Conservation (phyloP, 64 coral and sea anemone species). For the Pocillopora verrucosa region DNA sequence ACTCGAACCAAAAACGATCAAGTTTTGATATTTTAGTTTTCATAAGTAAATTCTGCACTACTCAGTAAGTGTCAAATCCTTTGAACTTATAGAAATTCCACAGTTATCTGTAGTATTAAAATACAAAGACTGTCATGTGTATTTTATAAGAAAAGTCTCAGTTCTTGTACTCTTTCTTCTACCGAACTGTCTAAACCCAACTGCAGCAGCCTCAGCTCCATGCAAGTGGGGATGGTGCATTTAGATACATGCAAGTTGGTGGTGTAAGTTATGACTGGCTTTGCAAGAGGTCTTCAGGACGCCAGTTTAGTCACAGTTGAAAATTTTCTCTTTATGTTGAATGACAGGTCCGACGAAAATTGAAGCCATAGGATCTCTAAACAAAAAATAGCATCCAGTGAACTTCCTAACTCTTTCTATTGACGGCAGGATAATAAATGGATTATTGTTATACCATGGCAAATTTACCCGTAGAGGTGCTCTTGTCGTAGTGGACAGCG, state of each 20-base stretch:
- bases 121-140: neutral
- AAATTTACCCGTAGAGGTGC: neutral
- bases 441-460: conserved; percentile 43
- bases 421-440: conserved; percentile 26
- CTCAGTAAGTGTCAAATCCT: too few relatives aligned
- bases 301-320: conserved; percentile 14
- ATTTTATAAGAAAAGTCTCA: neutral
- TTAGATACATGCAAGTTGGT: conserved; percentile 33
- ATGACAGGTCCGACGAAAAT: conserved; percentile 40
- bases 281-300: conserved; percentile 20
- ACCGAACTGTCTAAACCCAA: conserved; percentile 1
- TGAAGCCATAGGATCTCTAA: conserved; percentile 36
- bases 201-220: neutral
- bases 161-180: neutral
- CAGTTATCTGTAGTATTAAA: neutral
- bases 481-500: neutral
- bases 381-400: conserved; percentile 35
- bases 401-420: conserved; percentile 36
- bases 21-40: too few relatives aligned
- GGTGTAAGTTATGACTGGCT: conserved; percentile 45
- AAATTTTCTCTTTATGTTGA: conserved; percentile 44
- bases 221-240: conserved; percentile 15
- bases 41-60: too few relatives aligned
- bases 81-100: too few relatives aligned
- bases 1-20: too few relatives aligned